phyloP scores from a whole-genome alignment of 2,888 invertebrate genomes.

The Orchestes rusci region DNA sequence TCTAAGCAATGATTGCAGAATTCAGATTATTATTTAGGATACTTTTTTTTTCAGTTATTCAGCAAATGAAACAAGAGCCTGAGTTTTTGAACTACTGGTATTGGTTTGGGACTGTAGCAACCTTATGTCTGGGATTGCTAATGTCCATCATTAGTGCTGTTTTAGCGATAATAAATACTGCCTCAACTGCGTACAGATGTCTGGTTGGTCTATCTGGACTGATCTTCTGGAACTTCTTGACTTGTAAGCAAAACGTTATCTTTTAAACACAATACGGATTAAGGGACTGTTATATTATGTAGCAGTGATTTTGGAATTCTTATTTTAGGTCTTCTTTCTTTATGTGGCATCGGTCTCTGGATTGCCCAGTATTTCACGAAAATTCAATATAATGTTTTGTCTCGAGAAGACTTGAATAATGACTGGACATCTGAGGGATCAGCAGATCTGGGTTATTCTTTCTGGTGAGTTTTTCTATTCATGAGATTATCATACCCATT shows the following conservation, averaged over 20 bases:
- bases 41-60: constrained; percentile 49
- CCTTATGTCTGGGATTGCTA: constrained; percentile 61
- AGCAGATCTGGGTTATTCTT: constrained; percentile 79
- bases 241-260: no score
- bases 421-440: constrained; percentile 78
- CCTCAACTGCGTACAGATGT: constrained; percentile 63
- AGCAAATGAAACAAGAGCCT: constrained; percentile 55
- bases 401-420: constrained; percentile 67
- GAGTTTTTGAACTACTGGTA: constrained; percentile 61
- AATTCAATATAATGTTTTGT: constrained; percentile 75
- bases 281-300: no score
- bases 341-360: constrained; percentile 75
- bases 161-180: constrained; percentile 73
- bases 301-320: no score
- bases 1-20: no score
- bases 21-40: neutral
- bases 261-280: no score
- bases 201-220: constrained; percentile 62
- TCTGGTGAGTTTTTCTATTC: constrained; percentile 71
- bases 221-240: constrained; percentile 69
- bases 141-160: constrained; percentile 64
- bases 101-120: constrained; percentile 69
- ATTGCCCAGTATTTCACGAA: constrained; percentile 74
- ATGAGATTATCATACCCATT: no score
- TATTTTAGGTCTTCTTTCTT: constrained; percentile 64